Evolutionary conservation across 1,140 invertebrate genomes (phyloP), one percentile per base, ranked within the genome.

Genomic region (Tetragonula clypearis): DNA sequence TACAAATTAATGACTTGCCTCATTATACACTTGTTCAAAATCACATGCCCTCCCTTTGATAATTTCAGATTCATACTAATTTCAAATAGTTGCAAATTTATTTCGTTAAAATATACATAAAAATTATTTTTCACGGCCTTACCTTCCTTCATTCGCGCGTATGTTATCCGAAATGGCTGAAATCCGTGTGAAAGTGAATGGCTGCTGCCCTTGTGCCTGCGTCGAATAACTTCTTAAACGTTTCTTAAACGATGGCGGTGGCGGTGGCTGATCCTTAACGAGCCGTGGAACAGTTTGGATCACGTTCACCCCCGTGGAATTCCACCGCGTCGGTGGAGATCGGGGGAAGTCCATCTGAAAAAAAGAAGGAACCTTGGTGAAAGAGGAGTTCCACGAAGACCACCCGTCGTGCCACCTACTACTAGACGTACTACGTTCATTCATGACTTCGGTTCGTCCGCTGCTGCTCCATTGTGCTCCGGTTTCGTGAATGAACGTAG

Each of bases 391-490:
- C 74, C 60, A 58, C 72, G 80, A 83, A 83, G 86, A 62, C 86
- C 79, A 90, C 85, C 88, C 89, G 86, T 73, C 56, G 85, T 49
- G 82, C 74, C 68, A 74, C 73, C 88, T 90, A 91, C 89, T 91
- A 92, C 88, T 79, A 77, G 66, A 58, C 72, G 76, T 93, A 93
- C 92, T 94, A 94, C 93, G 93, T 93, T 93, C 93, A 94, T 94
- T 94, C 88, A 93, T 82, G 82, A 74, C 53, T 85, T 60, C 35
- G 72, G 71, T 35, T 35, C 76, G 69, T 87, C 88, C 78, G 82
- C 72, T 87, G 85, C 55, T 82, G 85, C 55, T 82, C 87, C 86
- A 88, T 92, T 92, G 89, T 92, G 66, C 17, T n/a, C 35, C 55
- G 81, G 53, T 88, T 66, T 93, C 65, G 90, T 93, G 92, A 92